Conservation (phyloP, 2,888 invertebrate genomes). For the Nematopogon swammerdamellus region DNA sequence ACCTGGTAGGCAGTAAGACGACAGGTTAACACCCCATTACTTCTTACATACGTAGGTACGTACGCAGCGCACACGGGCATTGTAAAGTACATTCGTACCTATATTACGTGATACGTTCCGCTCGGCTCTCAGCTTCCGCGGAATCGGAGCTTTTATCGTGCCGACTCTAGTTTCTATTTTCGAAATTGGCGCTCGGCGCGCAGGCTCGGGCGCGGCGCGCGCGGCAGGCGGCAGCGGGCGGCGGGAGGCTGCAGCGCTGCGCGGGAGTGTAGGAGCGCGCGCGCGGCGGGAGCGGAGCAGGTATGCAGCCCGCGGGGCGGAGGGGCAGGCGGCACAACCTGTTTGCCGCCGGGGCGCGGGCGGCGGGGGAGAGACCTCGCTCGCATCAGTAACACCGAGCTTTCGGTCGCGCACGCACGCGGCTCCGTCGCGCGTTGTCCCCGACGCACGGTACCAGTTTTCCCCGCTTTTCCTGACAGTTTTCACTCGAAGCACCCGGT, state of each 20-base stretch:
- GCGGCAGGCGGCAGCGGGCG: neutral
- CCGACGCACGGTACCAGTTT: neutral
- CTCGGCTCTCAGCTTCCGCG: neutral
- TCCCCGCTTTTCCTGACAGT: neutral
- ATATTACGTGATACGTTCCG: too few relatives aligned
- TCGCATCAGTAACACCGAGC: slow-evolving; percentile 2
- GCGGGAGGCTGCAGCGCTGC: neutral
- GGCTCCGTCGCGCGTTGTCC: neutral
- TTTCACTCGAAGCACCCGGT: neutral
- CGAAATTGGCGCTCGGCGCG: slow-evolving; percentile 11
- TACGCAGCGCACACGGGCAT: too few relatives aligned
- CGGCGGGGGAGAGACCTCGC: slow-evolving; percentile 11
- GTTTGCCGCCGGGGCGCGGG: slow-evolving; percentile 6
- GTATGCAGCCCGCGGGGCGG: slow-evolving; percentile 9
- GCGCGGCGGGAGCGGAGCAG: slow-evolving; percentile 12
- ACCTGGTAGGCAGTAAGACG: too few relatives aligned
- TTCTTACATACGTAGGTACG: too few relatives aligned
- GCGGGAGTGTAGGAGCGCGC: slow-evolving; percentile 2
- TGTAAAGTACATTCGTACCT: too few relatives aligned
- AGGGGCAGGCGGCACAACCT: slow-evolving; percentile 4
- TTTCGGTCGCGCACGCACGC: neutral
- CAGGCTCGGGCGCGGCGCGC: neutral
- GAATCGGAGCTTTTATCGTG: neutral
- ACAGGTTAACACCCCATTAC: too few relatives aligned
- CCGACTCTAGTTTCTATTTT: neutral